phyloP scores from a whole-genome alignment of 2,797 vertebrate species.

The Bovichtus diacanthus region DNA sequence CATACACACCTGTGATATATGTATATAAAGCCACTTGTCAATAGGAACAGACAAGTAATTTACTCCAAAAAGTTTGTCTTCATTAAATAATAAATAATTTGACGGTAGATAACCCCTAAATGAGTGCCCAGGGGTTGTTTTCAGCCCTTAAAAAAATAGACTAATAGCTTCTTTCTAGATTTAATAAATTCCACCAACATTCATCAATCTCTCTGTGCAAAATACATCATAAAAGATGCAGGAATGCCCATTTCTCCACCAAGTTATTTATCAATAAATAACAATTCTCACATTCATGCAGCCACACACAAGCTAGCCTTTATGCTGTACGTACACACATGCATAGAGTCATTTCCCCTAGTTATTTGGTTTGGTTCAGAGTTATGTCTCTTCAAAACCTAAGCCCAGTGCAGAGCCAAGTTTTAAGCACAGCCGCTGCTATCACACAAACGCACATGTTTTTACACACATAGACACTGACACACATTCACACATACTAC shows the following conservation, averaged over 20 bases:
- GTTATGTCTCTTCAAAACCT: slow-evolving; percentile 36
- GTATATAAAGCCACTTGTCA: not conserved
- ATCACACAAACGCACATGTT: slow-evolving; percentile 3
- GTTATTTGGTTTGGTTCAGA: slow-evolving; percentile 42
- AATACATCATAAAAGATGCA: slow-evolving; percentile 19
- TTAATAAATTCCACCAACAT: not conserved
- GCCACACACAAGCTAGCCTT: slow-evolving; percentile 17
- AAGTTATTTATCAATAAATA: slow-evolving; percentile 36
- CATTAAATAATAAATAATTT: too few species aligned
- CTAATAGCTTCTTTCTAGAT: not conserved
- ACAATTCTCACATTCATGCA: slow-evolving; percentile 19
- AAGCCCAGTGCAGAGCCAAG: slow-evolving; percentile 20
- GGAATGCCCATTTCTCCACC: not conserved
- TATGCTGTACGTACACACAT: slow-evolving; percentile 12
- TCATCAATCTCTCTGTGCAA: not conserved
- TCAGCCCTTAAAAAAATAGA: not conserved
- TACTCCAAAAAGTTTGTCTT: not conserved
- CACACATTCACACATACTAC: slow-evolving; percentile 9
- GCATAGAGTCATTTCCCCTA: not conserved
- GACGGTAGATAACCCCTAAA: not conserved
- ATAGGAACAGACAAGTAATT: not conserved
- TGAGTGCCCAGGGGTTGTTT: not conserved
- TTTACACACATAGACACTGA: not conserved
- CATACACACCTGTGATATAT: not conserved
- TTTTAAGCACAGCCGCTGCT: not conserved